Evolutionary conservation across 1,140 invertebrate species (phyloP).

Genomic region (Chrysopa pallens): DNA sequence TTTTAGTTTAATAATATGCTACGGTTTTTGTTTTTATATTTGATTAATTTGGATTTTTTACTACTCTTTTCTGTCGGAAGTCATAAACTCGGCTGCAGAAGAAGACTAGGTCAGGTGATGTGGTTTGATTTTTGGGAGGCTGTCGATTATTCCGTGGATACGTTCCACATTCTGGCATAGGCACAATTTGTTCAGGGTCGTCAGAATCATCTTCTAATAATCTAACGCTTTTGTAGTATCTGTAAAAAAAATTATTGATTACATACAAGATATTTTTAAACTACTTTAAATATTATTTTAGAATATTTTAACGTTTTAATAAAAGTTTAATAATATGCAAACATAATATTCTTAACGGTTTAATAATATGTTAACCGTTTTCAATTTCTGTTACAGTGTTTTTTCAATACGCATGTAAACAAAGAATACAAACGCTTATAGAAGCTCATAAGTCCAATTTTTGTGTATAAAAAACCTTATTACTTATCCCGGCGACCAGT

Average conservation of each 20-base stretch:
- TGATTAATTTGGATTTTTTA: slow-evolving; percentile 45
- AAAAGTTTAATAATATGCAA: slow-evolving; percentile 1
- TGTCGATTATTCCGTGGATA: slow-evolving; percentile 34
- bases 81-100: slow-evolving; percentile 91
- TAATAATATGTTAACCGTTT: too few relatives aligned
- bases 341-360: too few relatives aligned
- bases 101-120: slow-evolving; percentile 72
- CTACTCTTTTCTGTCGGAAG: slow-evolving; percentile 67
- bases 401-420: too few relatives aligned
- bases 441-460: too few relatives aligned
- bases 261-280: background rate
- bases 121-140: slow-evolving; percentile 50
- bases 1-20: background rate
- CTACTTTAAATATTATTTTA: background rate
- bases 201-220: slow-evolving; percentile 40
- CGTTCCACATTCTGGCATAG: slow-evolving; percentile 25
- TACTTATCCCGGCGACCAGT: too few relatives aligned
- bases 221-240: slow-evolving; percentile 42
- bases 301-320: background rate
- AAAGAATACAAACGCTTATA: too few relatives aligned
- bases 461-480: too few relatives aligned
- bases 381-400: too few relatives aligned
- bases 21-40: too few relatives aligned
- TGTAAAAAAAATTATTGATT: slow-evolving; percentile 14
- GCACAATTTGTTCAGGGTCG: slow-evolving; percentile 35